Evolutionary conservation across 2,888 invertebrate species (phyloP).

Genomic region (Epirrhoe alternata): DNA sequence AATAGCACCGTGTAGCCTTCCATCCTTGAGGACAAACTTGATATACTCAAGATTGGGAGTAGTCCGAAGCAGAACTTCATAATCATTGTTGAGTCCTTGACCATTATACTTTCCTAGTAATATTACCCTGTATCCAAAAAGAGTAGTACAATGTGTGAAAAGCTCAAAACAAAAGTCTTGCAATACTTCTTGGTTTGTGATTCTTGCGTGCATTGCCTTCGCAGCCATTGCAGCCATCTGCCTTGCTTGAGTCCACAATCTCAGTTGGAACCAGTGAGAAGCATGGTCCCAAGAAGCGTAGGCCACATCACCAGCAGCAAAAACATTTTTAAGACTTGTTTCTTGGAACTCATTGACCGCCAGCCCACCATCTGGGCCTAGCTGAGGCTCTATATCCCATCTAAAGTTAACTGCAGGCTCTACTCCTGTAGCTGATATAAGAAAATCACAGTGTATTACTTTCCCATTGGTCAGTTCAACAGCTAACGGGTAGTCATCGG

Average conservation of each 20-base stretch:
- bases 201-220: slow-evolving; percentile 91
- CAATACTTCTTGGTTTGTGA: slow-evolving; percentile 86
- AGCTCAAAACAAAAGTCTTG: slow-evolving; percentile 99
- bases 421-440: slow-evolving; percentile 98
- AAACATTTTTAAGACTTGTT: slow-evolving; percentile 91
- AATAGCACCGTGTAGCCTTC: slow-evolving; percentile 95
- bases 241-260: slow-evolving; percentile 98
- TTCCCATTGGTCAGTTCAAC: slow-evolving; percentile 90
- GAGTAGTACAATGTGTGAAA: slow-evolving; percentile 97
- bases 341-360: slow-evolving; percentile 94
- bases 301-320: slow-evolving; percentile 98
- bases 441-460: slow-evolving; percentile 92
- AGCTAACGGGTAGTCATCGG: slow-evolving; percentile 87
- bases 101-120: slow-evolving; percentile 97
- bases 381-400: slow-evolving; percentile 80
- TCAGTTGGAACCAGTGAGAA: slow-evolving; percentile 96
- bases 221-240: slow-evolving; percentile 99
- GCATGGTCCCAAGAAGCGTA: slow-evolving; percentile 91
- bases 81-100: slow-evolving; percentile 91
- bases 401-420: slow-evolving; percentile 86
- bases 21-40: slow-evolving; percentile 94
- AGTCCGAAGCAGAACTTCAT: slow-evolving; percentile 93
- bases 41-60: slow-evolving; percentile 93
- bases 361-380: slow-evolving; percentile 92
- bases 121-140: slow-evolving; percentile 97